Evolutionary conservation across 2,113 vertebrate genomes (phyloP), one percentile per base, ranked within the genome.

Genomic region (Limnothrissa miodon): DNA sequence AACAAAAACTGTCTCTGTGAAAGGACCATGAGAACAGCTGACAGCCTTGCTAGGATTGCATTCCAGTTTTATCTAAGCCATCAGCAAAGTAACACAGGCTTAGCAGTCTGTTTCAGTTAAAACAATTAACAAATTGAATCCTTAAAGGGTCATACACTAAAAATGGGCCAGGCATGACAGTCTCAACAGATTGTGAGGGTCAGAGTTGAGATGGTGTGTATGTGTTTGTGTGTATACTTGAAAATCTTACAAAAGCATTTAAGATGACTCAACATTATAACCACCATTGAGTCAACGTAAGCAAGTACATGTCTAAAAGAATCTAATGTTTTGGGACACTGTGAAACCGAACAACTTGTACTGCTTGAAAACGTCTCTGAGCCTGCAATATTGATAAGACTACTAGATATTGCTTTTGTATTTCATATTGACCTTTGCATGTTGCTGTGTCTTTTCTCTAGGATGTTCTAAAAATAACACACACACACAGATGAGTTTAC

Each of bases 51-150:
- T 36, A 36, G 25, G 62, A 15, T 29, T 33, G 62, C 62, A 70
- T 70, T 70, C 62, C 62, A 36, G 25, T 70, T 33, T 33, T 36
- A 70, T 36, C 62, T 70, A 25, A 15, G 29, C 62, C 62, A 70
- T 70, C 29, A 36, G 62, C 62, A 70, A 70, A 36, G 29, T 33
- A 29, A 70, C 1, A 29, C 59, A 11, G 23, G 8, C 25, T 66
- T 66, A 29, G 59, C n/a, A 6, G 19, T 5, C 46, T 48, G 46
- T 48, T 21, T 56, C 53, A 66, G 59, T 66, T 66, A 66, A 66
- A 66, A 66, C 25, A 66, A 66, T 66, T 66, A n/a, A 29, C 59
- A 33, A 74, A 74, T 74, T 36, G 15, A 74, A 36, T n/a, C 66
- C 33, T 36, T 36, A 36, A 15, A 5, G 66, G 29, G 36, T 36